Evolutionary conservation across 2,113 vertebrate species (phyloP).

Genomic region (Hemichromis elongatus): DNA sequence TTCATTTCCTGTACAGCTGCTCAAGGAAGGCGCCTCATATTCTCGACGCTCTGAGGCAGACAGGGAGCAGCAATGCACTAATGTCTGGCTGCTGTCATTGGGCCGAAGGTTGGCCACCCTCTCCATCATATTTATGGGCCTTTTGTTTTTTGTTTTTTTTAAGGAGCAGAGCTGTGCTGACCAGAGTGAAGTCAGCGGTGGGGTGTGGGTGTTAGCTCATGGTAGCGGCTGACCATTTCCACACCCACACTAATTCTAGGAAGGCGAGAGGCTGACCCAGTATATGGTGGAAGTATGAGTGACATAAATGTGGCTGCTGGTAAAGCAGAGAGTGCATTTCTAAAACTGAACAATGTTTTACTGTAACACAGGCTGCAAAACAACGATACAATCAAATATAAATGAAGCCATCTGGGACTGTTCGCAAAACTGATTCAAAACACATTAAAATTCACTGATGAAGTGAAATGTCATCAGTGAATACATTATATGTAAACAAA

Average conservation of each 20-base stretch:
- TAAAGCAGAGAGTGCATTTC: neutral
- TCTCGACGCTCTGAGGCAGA: conserved; percentile 35
- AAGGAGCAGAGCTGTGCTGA: conserved; percentile 16
- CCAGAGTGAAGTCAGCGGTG: neutral
- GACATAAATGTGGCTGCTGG: neutral
- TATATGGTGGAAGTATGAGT: neutral
- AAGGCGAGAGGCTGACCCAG: neutral
- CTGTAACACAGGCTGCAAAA: neutral
- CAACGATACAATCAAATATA: neutral
- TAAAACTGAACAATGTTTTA: neutral
- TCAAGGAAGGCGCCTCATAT: conserved; percentile 43
- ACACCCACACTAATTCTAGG: neutral
- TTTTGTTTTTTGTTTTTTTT: neutral
- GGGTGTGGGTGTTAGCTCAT: neutral
- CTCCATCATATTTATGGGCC: conserved; percentile 65
- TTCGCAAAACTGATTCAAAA: neutral
- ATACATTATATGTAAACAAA: neutral
- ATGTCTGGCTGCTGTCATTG: conserved; percentile 46
- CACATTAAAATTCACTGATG: neutral
- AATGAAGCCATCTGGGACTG: neutral
- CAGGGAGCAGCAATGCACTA: conserved; percentile 21
- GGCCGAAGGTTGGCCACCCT: conserved; percentile 53
- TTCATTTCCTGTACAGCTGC: conserved; percentile 62
- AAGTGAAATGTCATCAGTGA: neutral
- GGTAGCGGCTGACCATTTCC: neutral